Evolutionary conservation across 35 echinoderm and acorn worm genomes (phyloP).

Genomic region (Hemicentrotus pulcherrimus): DNA sequence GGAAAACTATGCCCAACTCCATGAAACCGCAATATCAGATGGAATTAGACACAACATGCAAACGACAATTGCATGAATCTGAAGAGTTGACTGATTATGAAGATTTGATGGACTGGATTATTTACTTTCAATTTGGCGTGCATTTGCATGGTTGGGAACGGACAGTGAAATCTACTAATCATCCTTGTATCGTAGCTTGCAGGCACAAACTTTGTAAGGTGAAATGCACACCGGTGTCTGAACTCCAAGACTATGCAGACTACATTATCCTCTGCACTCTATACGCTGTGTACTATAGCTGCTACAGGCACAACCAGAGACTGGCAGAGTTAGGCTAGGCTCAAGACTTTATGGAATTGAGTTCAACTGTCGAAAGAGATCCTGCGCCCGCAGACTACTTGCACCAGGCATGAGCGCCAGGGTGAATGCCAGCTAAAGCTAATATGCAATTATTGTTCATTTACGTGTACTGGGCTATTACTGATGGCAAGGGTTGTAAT

Average conservation of each 20-base stretch:
- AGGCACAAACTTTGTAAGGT: too few species aligned
- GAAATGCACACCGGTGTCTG: too few species aligned
- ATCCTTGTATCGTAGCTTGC: neutral
- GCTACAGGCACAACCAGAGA: too few species aligned
- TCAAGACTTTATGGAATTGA: too few species aligned
- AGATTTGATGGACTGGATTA: neutral
- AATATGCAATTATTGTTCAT: conserved; percentile 14
- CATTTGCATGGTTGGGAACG: neutral
- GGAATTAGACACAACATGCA: neutral
- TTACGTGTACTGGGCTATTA: neutral
- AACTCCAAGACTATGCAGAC: too few species aligned
- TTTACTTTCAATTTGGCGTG: conserved; percentile 12
- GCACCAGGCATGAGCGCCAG: neutral
- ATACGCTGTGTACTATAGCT: too few species aligned
- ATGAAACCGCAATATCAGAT: neutral
- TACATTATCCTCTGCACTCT: too few species aligned
- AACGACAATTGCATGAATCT: neutral
- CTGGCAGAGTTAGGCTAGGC: too few species aligned
- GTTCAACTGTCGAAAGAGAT: too few species aligned
- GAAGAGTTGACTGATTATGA: neutral
- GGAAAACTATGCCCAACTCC: neutral
- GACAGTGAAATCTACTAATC: conserved; percentile 10
- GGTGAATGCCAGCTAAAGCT: neutral
- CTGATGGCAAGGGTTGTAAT: neutral
- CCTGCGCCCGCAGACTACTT: too few species aligned